These are phyloP conservation scores for Thoracochromis brauschi DNA, from an alignment of 2,113 vertebrate species.

Conservation along the genomic window DNA sequence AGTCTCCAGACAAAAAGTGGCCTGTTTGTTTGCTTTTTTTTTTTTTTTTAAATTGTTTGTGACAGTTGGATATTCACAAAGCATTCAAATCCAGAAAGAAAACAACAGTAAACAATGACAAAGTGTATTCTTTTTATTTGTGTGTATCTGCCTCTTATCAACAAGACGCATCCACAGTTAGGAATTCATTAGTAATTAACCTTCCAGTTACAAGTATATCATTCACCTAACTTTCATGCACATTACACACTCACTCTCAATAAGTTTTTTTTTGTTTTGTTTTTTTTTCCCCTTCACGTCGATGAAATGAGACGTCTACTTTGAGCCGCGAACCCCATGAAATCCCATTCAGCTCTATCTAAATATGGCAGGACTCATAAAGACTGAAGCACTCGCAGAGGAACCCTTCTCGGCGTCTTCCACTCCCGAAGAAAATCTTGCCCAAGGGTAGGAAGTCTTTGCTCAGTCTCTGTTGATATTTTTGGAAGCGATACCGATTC, in stretches of 20 bases:
- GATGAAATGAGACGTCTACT: neutral
- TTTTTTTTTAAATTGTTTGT: no score
- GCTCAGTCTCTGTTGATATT: neutral
- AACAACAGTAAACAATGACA: neutral
- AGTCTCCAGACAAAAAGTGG: neutral
- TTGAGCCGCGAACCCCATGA: neutral
- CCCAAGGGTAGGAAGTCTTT: neutral
- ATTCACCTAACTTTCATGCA: neutral
- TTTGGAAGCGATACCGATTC: neutral
- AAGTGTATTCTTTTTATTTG: neutral
- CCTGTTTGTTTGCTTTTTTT: neutral
- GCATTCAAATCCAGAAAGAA: neutral
- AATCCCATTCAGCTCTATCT: neutral
- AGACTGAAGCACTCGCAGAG: neutral
- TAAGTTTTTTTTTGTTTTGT: accelerated
- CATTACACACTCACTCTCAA: neutral
- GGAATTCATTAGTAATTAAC: neutral
- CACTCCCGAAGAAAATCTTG: neutral
- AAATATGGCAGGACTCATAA: neutral
- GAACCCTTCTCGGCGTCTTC: neutral
- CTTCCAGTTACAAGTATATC: neutral
- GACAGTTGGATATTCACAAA: neutral
- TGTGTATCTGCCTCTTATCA: neutral
- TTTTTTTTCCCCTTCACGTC: no score
- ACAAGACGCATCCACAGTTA: neutral